Conservation (phyloP, 2,888 invertebrate genomes). For the Cremastinae sp. region DNA sequence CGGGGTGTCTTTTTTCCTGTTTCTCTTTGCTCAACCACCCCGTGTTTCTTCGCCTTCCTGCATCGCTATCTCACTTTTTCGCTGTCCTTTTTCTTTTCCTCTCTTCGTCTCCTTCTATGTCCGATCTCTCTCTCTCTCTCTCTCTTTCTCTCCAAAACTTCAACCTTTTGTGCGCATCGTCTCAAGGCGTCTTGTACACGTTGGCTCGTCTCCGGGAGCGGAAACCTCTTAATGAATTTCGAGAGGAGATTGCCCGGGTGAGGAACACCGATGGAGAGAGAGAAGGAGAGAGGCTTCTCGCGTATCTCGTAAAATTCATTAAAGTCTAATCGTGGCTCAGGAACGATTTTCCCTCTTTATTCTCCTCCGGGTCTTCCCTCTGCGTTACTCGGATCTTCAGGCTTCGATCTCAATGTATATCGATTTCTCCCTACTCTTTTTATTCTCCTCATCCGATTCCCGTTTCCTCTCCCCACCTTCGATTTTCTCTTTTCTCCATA, state of each 20-base stretch:
- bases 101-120: slow-evolving; percentile 31
- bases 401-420: slow-evolving; percentile 58
- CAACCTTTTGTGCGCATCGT: slow-evolving; percentile 61
- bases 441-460: slow-evolving; percentile 4
- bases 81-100: slow-evolving; percentile 39
- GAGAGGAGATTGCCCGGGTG: slow-evolving; percentile 52
- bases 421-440: slow-evolving; percentile 52
- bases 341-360: slow-evolving; percentile 6
- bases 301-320: slow-evolving; percentile 65
- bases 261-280: slow-evolving; percentile 47
- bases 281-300: slow-evolving; percentile 42
- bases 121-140: slow-evolving; percentile 27
- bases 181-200: slow-evolving; percentile 46
- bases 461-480: slow-evolving; percentile 7
- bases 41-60: background rate
- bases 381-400: slow-evolving; percentile 38
- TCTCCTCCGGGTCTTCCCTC: slow-evolving; percentile 26
- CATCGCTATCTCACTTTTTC: slow-evolving; percentile 4
- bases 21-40: slow-evolving; percentile 15
- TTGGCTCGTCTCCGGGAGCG: slow-evolving; percentile 57
- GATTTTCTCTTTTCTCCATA: slow-evolving; percentile 3
- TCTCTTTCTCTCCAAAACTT: slow-evolving; percentile 48
- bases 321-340: slow-evolving; percentile 63
- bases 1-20: slow-evolving; percentile 48
- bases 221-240: slow-evolving; percentile 73